Evolutionary conservation across 2,888 invertebrate species (phyloP), one percentile per base, ranked within the genome.

Genomic region (Drosophila basisetae): DNA sequence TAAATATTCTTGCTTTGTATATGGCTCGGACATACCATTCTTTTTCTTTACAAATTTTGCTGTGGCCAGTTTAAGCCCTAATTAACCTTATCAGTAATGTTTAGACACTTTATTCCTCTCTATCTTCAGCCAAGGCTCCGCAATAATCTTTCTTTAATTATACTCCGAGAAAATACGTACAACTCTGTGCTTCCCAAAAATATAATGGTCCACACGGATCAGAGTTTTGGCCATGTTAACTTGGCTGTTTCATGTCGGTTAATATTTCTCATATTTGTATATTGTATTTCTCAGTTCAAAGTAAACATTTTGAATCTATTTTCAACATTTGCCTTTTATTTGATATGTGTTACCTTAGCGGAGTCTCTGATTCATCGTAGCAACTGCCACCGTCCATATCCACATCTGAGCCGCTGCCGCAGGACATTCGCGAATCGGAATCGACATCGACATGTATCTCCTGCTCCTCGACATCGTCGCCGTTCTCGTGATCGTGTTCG

Each of bases 361-460:
- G 93, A 59, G 92, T 92, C 80, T 94, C 93, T 16, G 94, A 92
- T 71, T 94, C 93, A 79, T 93, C 93, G 78, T 93, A 94, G 78
- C 93, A 94, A 80, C 93, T 94, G 78, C 91, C 93, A 39, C 92
- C 92, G 80, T 93, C 93, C 92, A 94, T 92, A 89, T 94, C 93
- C 66, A 93, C 91, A 84, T 93, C 94, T 62, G 93, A 93, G 59
- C 93, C 92, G 50, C 92, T 92, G 68, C 93, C 93, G 72, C 93
- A 93, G 74, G 87, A 94, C 87, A 93, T 92, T 54, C 93, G 82
- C 31, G 93, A 94, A 91, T 92, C 94, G 80, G 90, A 93, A 84
- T 90, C 94, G 70, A 92, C 94, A 89, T 91, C 94, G 77, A 92
- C 94, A 80, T 93, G 93, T 82, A 92, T 94, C 89, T 92, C 93